Base-by-base conservation (phyloP, 2,888 invertebrate genomes). In the Archips xylosteana region DNA sequence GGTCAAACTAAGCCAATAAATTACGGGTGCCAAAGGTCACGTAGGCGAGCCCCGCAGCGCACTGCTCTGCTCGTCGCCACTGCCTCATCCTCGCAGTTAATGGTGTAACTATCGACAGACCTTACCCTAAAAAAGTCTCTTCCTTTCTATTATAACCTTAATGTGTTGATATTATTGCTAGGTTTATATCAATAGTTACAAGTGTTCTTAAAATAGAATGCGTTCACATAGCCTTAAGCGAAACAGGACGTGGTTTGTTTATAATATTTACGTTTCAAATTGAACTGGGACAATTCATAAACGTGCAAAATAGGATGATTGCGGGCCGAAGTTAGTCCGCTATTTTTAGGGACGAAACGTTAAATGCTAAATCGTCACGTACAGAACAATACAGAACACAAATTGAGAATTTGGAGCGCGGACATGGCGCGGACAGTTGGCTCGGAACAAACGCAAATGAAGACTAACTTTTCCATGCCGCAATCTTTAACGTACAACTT, bases 1-100 rank as follows among this genome's bases (percentile, higher is more conserved):
- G 75, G 71, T 67, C 51, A 76, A 75, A 78, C 77, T 76, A 62
- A 10, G 42, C 51, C 47, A 60, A 77, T 76, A 76, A 76, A 76
- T 78, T 66, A 63, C 62, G 42, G 64, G 8, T 8, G 9, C 57
- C n/a, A 32, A 45, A 65, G 75, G 73, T 75, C 74, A 66, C 75
- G 71, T 67, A 60, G 49, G 62, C 59, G 61, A 54, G 54, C 32
- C 42, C 42, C 61, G 64, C 32, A 15, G 39, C 13, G 64, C 34
- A 23, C 49, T 23, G 42, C 66, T 9, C 9, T 15, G 34, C 12
- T 36, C 42, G 66, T 13, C 51, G n/a, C 12, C 23, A 12, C 36
- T 4, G 60, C 60, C 60, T 9, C 60, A n/a, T 39, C 6, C 60
- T 10, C 23, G n/a, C 60, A 4, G n/a, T 36, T 57, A 57, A 57